phyloP scores from a whole-genome alignment of 2,888 invertebrate genomes.

The Craniophora ligustri region DNA sequence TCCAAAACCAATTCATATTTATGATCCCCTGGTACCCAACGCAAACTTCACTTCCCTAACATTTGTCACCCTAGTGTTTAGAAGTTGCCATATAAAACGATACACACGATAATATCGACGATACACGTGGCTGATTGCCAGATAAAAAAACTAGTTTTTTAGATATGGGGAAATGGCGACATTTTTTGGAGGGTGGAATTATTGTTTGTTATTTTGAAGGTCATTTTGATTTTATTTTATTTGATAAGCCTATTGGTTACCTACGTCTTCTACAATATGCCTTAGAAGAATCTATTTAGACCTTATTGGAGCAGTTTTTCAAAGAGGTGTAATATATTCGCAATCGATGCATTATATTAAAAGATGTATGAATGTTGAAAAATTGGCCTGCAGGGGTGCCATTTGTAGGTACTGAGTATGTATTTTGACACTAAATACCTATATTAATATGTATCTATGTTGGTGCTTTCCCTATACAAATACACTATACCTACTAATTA shows the following conservation, averaged over 20 bases:
- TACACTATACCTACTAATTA: too few species aligned
- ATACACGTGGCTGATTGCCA: constrained; percentile 58
- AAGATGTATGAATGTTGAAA: too few species aligned
- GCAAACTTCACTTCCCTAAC: constrained; percentile 42
- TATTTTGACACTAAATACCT: too few species aligned
- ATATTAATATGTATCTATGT: too few species aligned
- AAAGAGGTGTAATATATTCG: too few species aligned
- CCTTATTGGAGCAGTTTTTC: too few species aligned
- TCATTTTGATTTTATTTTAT: constrained; percentile 9
- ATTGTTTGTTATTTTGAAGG: constrained; percentile 22
- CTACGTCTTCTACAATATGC: too few species aligned
- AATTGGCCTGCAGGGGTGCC: too few species aligned
- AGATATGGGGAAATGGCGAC: constrained; percentile 45
- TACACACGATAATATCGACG: constrained; percentile 67
- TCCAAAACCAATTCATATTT: constrained; percentile 27
- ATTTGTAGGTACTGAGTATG: too few species aligned
- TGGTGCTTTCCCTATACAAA: too few species aligned
- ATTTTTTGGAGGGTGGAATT: constrained; percentile 17
- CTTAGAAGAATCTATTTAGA: too few species aligned
- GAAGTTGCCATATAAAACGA: constrained; percentile 67
- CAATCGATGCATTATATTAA: too few species aligned
- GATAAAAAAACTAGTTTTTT: constrained; percentile 37
- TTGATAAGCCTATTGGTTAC: background rate
- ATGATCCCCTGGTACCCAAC: constrained; percentile 12
- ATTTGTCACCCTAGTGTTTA: constrained; percentile 62